phyloP scores from a whole-genome alignment of 2,888 invertebrate genomes.

The Thysanoteuthis rhombus region DNA sequence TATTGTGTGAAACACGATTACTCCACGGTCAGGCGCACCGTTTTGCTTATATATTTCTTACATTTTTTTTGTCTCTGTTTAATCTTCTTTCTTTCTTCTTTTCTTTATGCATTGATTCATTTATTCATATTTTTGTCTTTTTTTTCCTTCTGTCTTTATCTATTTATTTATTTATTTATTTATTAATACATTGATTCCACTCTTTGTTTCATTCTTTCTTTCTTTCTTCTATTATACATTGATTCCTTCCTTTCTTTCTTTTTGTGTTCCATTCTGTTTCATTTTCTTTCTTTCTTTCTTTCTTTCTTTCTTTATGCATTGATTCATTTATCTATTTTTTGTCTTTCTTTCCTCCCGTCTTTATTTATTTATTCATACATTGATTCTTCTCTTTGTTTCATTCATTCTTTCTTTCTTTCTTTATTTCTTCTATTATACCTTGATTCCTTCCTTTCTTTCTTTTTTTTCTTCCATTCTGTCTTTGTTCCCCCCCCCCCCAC shows the following conservation, averaged over 20 bases:
- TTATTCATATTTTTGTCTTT: too few relatives aligned
- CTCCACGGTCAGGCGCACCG: too few relatives aligned
- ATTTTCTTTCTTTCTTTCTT: background rate
- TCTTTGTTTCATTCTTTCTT: background rate
- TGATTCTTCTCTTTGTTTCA: background rate
- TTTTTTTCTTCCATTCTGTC: background rate
- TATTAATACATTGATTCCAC: too few relatives aligned
- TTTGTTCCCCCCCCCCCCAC: background rate
- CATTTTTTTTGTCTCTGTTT: too few relatives aligned
- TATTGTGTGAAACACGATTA: too few relatives aligned
- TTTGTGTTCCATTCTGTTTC: background rate
- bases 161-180: too few relatives aligned
- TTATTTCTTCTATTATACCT: too few relatives aligned
- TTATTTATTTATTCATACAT: too few relatives aligned
- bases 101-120: background rate
- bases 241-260: background rate
- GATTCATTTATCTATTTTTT: too few relatives aligned
- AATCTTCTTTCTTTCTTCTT: background rate
- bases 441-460: background rate
- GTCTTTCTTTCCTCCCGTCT: background rate
- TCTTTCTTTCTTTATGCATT: background rate
- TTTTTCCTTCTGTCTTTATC: background rate
- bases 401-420: background rate
- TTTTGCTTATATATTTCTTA: too few relatives aligned
- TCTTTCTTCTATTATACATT: background rate